These are phyloP conservation scores for Amblyjoppa proteus DNA, from an alignment of 2,888 invertebrate species.

Conservation along the genomic window DNA sequence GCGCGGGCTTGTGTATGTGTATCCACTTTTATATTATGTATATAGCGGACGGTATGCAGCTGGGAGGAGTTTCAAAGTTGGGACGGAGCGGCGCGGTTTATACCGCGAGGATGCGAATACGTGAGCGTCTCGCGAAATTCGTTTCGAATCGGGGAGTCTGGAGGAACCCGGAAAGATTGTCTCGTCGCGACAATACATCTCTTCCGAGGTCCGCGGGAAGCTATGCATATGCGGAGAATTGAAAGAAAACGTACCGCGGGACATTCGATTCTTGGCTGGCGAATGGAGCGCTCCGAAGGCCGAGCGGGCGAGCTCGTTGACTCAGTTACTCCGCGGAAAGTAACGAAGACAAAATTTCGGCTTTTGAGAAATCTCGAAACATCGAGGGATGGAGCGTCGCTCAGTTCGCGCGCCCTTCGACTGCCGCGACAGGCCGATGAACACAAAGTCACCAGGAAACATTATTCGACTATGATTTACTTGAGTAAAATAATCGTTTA, in stretches of 20 bases:
- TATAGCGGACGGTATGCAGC: neutral
- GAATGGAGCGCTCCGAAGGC: neutral
- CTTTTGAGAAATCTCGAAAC: no score
- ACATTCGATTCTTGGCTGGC: neutral
- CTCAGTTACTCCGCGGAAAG: no score
- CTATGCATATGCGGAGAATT: constrained; percentile 10
- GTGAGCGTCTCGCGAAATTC: constrained; percentile 32
- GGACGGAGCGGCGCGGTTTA: constrained; percentile 11
- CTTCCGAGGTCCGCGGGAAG: neutral
- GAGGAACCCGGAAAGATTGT: constrained; percentile 41
- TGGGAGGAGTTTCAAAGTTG: constrained; percentile 48
- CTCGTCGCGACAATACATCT: constrained; percentile 29
- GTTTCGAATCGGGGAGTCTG: constrained; percentile 42
- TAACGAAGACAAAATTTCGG: no score
- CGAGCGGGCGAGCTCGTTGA: no score
- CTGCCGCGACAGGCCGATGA: no score
- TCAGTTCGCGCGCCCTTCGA: no score
- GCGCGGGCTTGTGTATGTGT: constrained; percentile 28
- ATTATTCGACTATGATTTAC: no score
- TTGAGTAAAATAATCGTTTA: no score
- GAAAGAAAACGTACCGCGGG: neutral
- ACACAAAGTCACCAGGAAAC: no score
- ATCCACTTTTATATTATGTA: neutral
- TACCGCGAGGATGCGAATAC: constrained; percentile 19
- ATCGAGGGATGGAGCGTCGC: no score